Base-by-base conservation (phyloP, 1,140 invertebrate genomes). In the Euwallacea fornicatus region DNA sequence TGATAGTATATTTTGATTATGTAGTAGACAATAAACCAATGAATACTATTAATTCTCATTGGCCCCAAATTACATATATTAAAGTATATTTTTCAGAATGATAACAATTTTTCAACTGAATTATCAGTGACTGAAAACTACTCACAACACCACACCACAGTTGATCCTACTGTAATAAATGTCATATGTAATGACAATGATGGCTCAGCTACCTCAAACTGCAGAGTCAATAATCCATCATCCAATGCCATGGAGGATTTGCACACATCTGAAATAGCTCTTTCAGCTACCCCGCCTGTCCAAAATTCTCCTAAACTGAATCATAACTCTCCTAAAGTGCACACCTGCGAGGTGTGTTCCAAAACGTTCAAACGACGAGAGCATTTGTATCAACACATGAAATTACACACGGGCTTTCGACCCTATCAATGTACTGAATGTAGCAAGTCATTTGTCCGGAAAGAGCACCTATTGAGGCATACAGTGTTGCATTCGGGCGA, bases 401-500 rank as follows among this genome's bases (percentile, higher is more conserved):
- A 88, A 77, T 77, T 87, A 2, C 90, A 93, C 78, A 90, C 88
- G 3, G 91, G 91, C 11, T 88, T 88, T 73, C 78, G 88, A 42
- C 89, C 89, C 0, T 90, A 88, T 73, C 85, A 85, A 9, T 91
- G 89, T 71, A 78, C 78, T 2, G 78, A 84, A 63, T 93, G 91
- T 78, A 84, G 86, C 7, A 92, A 91, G 79, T 84, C 86, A 0
- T 93, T 93, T 75, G 90, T 89, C 73, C 84, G 88, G 0, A 91
- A 90, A 69, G 89, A 90, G 71, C 88, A 90, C 76, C 79, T 93
- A 43, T 83, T 89, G 8, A 83, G 90, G 7, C 92, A 94, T 75
- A 84, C 88, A 74, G 86, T 89, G 2, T 89, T 88, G 6, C 92
- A 93, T 77, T 91, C 90, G 0, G 91, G 91, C 0, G 84, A 90